phyloP scores from a whole-genome alignment of 2,888 invertebrate species.

The Leucophora obtusa region DNA sequence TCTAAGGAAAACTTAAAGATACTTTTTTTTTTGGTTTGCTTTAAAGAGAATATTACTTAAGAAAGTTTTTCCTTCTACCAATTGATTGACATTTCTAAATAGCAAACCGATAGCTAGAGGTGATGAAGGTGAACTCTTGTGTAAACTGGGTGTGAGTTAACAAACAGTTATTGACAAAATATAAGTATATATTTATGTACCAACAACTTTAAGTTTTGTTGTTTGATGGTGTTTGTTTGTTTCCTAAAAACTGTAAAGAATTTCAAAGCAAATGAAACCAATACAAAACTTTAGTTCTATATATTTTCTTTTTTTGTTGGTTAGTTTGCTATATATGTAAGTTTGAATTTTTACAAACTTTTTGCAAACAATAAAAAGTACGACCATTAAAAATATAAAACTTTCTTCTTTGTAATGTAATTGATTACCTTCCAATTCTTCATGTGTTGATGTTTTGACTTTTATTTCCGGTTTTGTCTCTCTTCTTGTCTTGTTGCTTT shows the following conservation, averaged over 20 bases:
- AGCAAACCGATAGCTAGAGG: background rate
- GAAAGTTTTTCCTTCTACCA: conserved; percentile 1
- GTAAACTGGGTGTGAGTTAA: background rate
- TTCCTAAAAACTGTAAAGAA: background rate
- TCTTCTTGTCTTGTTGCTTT: conserved; percentile 16
- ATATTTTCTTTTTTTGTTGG: background rate
- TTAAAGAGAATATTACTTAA: background rate
- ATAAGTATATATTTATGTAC: background rate
- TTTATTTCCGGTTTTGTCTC: conserved; percentile 16
- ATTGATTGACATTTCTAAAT: conserved; percentile 43
- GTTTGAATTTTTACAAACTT: conserved; percentile 17
- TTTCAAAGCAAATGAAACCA: conserved; percentile 29
- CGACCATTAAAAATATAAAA: conserved; percentile 19
- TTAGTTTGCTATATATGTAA: background rate
- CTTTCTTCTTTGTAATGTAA: conserved; percentile 28
- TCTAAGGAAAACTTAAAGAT: conserved; percentile 1
- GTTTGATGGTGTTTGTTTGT: background rate
- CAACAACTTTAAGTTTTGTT: background rate
- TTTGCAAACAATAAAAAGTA: conserved; percentile 27
- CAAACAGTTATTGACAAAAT: conserved; percentile 27
- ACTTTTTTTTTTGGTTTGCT: background rate
- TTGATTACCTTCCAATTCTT: conserved; percentile 49
- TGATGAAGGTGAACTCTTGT: background rate
- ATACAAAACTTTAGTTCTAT: conserved; percentile 36
- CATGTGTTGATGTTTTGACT: conserved; percentile 28